These are phyloP conservation scores for Stigmatopora nigra DNA, from an alignment of 2,113 vertebrate genomes.

Conservation along the genomic window DNA sequence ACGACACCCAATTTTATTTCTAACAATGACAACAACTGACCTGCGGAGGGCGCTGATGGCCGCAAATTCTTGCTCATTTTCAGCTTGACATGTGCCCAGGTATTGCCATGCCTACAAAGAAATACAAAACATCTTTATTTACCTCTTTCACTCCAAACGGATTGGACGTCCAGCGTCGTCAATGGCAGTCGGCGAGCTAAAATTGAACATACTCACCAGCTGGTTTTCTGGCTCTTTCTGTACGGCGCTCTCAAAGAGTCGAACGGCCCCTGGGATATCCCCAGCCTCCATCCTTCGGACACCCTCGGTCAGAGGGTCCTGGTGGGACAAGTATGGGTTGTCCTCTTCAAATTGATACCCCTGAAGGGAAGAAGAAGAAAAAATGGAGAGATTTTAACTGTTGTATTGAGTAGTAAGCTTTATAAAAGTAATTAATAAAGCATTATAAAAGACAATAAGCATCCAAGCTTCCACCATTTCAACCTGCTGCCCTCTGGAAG, in stretches of 20 bases:
- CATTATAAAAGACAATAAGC: too few relatives aligned
- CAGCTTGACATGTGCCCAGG: slow-evolving; percentile 94
- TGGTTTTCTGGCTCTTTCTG: slow-evolving; percentile 87
- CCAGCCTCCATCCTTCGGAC: slow-evolving; percentile 82
- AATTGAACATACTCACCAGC: slow-evolving; percentile 73
- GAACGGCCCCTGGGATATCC: slow-evolving; percentile 89
- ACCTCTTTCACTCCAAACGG: too few relatives aligned
- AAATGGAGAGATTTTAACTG: not conserved
- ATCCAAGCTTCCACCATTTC: too few relatives aligned
- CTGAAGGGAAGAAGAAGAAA: slow-evolving; percentile 51
- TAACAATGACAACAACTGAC: slow-evolving; percentile 62
- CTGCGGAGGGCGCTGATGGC: slow-evolving; percentile 94
- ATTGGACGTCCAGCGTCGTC: too few relatives aligned
- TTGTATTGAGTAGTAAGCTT: not conserved
- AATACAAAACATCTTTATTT: not conserved
- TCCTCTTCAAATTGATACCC: slow-evolving; percentile 98
- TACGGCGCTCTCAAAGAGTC: slow-evolving; percentile 92
- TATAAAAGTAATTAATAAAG: too few relatives aligned
- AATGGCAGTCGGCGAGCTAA: not conserved
- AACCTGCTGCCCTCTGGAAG: too few relatives aligned
- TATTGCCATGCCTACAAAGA: slow-evolving; percentile 89
- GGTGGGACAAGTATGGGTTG: slow-evolving; percentile 87
- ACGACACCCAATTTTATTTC: too few relatives aligned
- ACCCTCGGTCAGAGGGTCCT: slow-evolving; percentile 85
- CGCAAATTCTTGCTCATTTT: slow-evolving; percentile 94